Evolutionary conservation across 2,113 vertebrate species (phyloP).

Genomic region (Barbus barbus): DNA sequence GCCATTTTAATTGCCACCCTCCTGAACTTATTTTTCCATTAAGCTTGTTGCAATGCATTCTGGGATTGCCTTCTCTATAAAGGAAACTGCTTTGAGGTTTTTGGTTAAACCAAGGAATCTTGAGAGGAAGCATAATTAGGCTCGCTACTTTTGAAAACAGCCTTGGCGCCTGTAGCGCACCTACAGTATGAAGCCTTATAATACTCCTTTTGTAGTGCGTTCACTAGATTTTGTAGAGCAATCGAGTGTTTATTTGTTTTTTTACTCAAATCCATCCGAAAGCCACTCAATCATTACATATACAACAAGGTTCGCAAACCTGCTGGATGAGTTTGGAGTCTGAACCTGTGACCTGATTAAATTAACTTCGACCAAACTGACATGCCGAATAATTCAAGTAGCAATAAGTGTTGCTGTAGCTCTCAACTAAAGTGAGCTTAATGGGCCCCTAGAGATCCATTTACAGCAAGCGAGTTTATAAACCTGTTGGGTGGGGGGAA

Average conservation of each 20-base stretch:
- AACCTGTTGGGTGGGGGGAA: slow-evolving; percentile 28
- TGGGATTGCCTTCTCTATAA: not conserved
- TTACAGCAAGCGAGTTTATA: slow-evolving; percentile 34
- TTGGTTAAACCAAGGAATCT: not conserved
- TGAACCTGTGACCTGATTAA: slow-evolving; percentile 52
- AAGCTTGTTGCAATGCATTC: not conserved
- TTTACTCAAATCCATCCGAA: not conserved
- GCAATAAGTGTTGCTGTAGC: slow-evolving; percentile 26
- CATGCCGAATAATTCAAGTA: slow-evolving; percentile 50
- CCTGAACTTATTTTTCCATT: not conserved
- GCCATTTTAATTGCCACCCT: not conserved
- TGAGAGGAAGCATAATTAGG: not conserved
- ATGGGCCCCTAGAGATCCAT: slow-evolving; percentile 46
- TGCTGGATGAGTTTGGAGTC: not conserved
- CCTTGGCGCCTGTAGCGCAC: not conserved
- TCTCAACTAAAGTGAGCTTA: slow-evolving; percentile 51
- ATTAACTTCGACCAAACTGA: slow-evolving; percentile 40
- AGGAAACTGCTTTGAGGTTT: not conserved
- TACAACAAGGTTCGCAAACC: not conserved
- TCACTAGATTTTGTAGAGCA: not conserved
- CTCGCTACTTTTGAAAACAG: not conserved
- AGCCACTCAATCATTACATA: slow-evolving; percentile 8
- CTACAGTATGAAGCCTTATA: not conserved
- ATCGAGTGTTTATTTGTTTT: slow-evolving; percentile 19
- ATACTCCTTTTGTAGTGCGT: not conserved